Base-by-base conservation (phyloP, 2,113 vertebrate genomes). In the Tiliqua scincoides region DNA sequence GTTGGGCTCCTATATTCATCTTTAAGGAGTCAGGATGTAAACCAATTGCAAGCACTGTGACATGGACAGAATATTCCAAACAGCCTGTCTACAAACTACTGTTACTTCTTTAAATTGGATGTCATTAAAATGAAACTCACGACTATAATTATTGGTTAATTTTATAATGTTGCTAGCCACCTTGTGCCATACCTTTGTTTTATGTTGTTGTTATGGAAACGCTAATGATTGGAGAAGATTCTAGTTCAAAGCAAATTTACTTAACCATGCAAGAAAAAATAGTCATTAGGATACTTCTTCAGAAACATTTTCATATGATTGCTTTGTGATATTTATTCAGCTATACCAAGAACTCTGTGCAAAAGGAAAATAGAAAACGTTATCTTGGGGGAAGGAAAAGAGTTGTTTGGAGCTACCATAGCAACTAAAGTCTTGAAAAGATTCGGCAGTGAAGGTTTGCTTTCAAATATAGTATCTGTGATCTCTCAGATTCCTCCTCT, bases 201-300 rank as follows among this genome's bases (percentile, higher is more conserved):
- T 54, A 2, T 12, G 80, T 82, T 88, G 89, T 91, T 90, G 89
- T 90, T 92, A 92, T 72, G 74, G 90, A 79, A 93, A 91, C 79
- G 82, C 63, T 5, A 32, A 80, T 17, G 7, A 78, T 65, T 67
- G 12, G 32, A 70, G 62, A 37, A 27, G 4, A 35, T 57, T 84
- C 43, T 73, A 82, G 71, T 52, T 43, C 2, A 54, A 87, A 85
- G 74, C 17, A 57, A 79, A 87, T 17, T 35, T 48, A 72, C 32
- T 62, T 30, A 74, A 1, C 27, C 70, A 25, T 57, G 9, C 1
- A 76, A 37, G 23, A 23, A 72, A 70, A 67, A 30, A 20, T 23
- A 12, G 23, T 30, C 0, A 0, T 87, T 48, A 7, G 2, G 61
- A 0, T 6, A 15, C 37, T 10, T 59, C 80, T 67, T 78, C 57